These are phyloP conservation scores for Labia minor DNA, from an alignment of 2,888 invertebrate genomes.

Conservation along the genomic window DNA sequence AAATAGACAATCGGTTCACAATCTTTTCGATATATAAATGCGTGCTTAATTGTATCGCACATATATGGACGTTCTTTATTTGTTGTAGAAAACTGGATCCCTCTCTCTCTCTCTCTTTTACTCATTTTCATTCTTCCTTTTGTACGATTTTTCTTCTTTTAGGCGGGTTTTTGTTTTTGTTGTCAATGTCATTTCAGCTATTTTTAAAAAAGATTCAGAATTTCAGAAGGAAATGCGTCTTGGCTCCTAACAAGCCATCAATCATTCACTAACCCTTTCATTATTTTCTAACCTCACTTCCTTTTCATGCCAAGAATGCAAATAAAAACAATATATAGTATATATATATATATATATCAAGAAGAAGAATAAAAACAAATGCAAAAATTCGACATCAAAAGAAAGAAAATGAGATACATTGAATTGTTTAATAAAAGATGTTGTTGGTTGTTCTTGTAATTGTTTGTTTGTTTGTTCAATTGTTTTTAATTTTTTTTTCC, in stretches of 20 bases:
- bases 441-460: no score
- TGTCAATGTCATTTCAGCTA: background rate
- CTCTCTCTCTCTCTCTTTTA: no score
- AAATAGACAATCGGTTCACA: background rate
- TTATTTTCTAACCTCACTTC: background rate
- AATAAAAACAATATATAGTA: background rate
- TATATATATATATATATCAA: no score
- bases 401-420: background rate
- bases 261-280: conserved; percentile 1
- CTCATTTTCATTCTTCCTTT: background rate
- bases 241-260: background rate
- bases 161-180: background rate
- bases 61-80: background rate
- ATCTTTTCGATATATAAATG: background rate
- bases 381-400: background rate
- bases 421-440: background rate
- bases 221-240: background rate
- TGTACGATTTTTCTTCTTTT: background rate
- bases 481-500: no score
- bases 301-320: background rate
- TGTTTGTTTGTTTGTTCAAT: no score
- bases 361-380: no score
- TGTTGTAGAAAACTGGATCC: background rate
- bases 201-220: no score
- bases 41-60: background rate